Conservation (phyloP, 2,888 invertebrate species). For the Halocaridina rubra region DNA sequence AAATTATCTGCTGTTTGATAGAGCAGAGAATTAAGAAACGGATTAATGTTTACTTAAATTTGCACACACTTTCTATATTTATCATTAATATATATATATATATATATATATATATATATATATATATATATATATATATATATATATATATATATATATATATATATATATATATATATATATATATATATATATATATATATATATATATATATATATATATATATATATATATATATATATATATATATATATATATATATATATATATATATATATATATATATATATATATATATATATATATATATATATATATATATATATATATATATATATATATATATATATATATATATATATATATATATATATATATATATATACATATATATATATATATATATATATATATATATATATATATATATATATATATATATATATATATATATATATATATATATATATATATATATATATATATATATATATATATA, state of each 20-base stretch:
- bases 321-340: not conserved
- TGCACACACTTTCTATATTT: not conserved
- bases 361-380: not conserved
- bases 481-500: not conserved
- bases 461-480: not conserved
- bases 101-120: not conserved
- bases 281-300: not conserved
- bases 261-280: not conserved
- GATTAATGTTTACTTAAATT: too few species aligned
- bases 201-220: not conserved
- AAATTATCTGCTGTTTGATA: too few species aligned
- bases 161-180: not conserved
- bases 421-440: not conserved
- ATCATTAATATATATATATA: not conserved
- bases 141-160: not conserved
- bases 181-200: not conserved
- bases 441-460: not conserved
- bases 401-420: not conserved
- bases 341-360: not conserved
- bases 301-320: not conserved
- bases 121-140: not conserved
- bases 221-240: not conserved
- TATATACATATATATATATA: not conserved
- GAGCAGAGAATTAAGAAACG: too few species aligned
- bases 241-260: not conserved